Evolutionary conservation across 2,888 invertebrate genomes (phyloP).

Genomic region (Dicyrtomina minuta): DNA sequence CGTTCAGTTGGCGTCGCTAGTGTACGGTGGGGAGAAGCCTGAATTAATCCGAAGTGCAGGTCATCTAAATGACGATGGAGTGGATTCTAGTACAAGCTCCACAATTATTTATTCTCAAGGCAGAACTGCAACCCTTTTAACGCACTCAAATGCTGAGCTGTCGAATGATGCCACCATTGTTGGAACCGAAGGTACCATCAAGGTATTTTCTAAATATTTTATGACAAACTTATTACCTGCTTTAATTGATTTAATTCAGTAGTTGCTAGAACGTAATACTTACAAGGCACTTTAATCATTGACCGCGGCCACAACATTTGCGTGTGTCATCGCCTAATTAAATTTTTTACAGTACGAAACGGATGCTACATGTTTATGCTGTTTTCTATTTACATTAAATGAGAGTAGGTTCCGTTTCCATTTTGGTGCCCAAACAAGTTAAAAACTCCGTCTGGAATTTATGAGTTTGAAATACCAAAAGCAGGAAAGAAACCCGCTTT

Average conservation of each 20-base stretch:
- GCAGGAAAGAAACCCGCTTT: slow-evolving; percentile 65
- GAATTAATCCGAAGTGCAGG: slow-evolving; percentile 68
- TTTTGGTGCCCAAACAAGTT: slow-evolving; percentile 75
- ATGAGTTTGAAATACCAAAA: slow-evolving; percentile 66
- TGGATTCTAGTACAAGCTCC: slow-evolving; percentile 70
- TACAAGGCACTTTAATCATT: slow-evolving; percentile 61
- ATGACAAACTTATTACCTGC: too few species aligned
- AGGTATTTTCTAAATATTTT: slow-evolving; percentile 60
- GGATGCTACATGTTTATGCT: neutral
- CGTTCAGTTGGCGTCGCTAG: slow-evolving; percentile 71
- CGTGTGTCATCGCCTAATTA: neutral
- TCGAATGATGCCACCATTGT: slow-evolving; percentile 67
- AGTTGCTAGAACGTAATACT: too few species aligned
- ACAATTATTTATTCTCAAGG: slow-evolving; percentile 67
- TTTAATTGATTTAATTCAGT: too few species aligned
- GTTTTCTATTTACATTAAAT: neutral
- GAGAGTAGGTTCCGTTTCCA: slow-evolving; percentile 58
- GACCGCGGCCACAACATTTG: neutral
- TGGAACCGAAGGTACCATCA: slow-evolving; percentile 70
- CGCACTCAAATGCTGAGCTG: slow-evolving; percentile 61
- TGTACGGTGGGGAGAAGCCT: slow-evolving; percentile 70
- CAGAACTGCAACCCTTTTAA: slow-evolving; percentile 65
- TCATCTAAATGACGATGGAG: slow-evolving; percentile 68
- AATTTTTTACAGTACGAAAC: neutral
- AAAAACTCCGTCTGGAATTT: slow-evolving; percentile 65